A percentile compares a stretch with the other conserved stretches of the same genome.
These are phyloP conservation scores for Microctenopoma stevenorrisi DNA, from an alignment of 2,797 vertebrate species.

Conservation along the genomic window DNA sequence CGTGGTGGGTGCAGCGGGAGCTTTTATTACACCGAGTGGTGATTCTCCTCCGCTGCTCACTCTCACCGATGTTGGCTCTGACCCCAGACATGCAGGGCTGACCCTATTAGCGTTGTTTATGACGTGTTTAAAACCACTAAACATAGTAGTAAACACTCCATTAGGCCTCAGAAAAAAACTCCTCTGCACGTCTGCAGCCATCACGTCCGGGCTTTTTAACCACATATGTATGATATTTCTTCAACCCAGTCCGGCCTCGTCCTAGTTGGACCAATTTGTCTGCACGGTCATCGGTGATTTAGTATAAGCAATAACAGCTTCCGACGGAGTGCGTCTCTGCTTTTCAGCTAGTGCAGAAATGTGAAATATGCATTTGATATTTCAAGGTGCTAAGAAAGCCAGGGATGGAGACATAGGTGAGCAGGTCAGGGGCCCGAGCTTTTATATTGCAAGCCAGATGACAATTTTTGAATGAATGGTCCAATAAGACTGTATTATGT, in stretches of 20 bases:
- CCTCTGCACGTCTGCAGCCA: constrained; percentile 36
- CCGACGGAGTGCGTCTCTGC: constrained; percentile 42
- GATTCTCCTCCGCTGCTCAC: constrained; percentile 41
- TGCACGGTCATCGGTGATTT: constrained; percentile 67
- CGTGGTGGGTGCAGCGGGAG: constrained; percentile 26
- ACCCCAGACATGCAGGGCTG: constrained; percentile 77
- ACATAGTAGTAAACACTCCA: constrained; percentile 79
- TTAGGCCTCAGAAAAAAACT: constrained; percentile 57
- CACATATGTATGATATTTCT: constrained; percentile 51
- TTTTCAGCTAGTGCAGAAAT: constrained; percentile 64
- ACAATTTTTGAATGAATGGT: constrained; percentile 76
- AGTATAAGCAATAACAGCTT: constrained; percentile 69
- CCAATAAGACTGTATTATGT: constrained; percentile 73
- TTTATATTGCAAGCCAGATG: constrained; percentile 67
- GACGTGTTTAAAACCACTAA: constrained; percentile 78
- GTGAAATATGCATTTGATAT: constrained; percentile 82
- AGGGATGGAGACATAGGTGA: constrained; percentile 56
- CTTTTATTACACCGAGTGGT: constrained; percentile 58
- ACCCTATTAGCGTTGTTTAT: constrained; percentile 81
- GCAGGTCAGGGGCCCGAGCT: constrained; percentile 63
- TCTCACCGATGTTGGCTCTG: constrained; percentile 63
- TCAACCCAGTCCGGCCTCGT: constrained; percentile 33
- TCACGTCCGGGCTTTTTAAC: constrained; percentile 27
- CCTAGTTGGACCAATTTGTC: constrained; percentile 54
- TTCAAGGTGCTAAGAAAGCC: constrained; percentile 53